These are phyloP conservation scores for Drosophila takahashii DNA, from an alignment of 1,140 invertebrate species.

Conservation along the genomic window DNA sequence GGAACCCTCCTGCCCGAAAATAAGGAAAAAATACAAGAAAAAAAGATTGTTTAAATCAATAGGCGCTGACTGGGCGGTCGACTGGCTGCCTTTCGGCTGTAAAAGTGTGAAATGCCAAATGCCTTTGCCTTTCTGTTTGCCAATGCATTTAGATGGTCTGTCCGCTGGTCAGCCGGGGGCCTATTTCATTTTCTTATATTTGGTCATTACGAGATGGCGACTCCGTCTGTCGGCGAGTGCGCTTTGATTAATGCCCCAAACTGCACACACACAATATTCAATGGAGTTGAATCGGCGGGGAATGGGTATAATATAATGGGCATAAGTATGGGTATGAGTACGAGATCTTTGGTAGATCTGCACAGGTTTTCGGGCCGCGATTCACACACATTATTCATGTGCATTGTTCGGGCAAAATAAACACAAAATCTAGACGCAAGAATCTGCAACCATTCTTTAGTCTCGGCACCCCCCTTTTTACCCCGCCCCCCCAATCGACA, in stretches of 20 bases:
- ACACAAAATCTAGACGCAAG: constrained; percentile 82
- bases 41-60: constrained; percentile 75
- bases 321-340: background rate
- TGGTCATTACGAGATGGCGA: constrained; percentile 67
- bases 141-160: constrained; percentile 67
- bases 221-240: constrained; percentile 63
- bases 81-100: constrained; percentile 61
- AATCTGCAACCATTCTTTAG: constrained; percentile 80
- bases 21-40: background rate
- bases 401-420: constrained; percentile 78
- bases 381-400: constrained; percentile 83
- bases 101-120: constrained; percentile 81
- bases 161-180: constrained; percentile 33
- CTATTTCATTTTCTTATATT: constrained; percentile 60
- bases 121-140: constrained; percentile 73
- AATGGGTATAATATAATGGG: background rate
- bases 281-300: constrained; percentile 11
- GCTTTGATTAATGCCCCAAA: constrained; percentile 80
- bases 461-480: background rate
- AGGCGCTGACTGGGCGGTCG: constrained; percentile 45
- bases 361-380: constrained; percentile 74
- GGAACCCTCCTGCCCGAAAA: constrained; percentile 15
- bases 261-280: constrained; percentile 59
- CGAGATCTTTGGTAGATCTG: constrained; percentile 62
- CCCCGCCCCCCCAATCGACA: background rate